Conservation (phyloP, 2,113 vertebrate genomes). For the Oryzias curvinotus region DNA sequence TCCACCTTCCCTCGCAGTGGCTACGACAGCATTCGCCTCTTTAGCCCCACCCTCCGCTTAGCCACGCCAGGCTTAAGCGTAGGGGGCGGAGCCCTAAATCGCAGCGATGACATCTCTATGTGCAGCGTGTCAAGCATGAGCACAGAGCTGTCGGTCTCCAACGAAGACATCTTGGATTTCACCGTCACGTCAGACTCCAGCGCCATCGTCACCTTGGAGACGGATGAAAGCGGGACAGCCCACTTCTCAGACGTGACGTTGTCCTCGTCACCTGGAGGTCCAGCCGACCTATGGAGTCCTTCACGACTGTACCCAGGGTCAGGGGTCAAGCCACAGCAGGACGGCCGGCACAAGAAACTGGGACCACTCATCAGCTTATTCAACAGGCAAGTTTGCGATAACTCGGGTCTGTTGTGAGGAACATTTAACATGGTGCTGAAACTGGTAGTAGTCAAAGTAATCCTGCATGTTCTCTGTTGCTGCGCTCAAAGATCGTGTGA, state of each 20-base stretch:
- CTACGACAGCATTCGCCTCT: slow-evolving; percentile 80
- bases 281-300: slow-evolving; percentile 43
- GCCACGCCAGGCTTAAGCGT: neutral
- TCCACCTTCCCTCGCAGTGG: slow-evolving; percentile 86
- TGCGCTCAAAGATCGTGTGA: too few species aligned
- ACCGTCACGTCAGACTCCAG: slow-evolving; percentile 90
- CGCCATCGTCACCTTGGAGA: slow-evolving; percentile 89
- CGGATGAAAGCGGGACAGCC: slow-evolving; percentile 55
- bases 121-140: slow-evolving; percentile 91
- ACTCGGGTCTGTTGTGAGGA: neutral
- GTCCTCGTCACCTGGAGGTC: slow-evolving; percentile 66
- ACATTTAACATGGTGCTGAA: neutral
- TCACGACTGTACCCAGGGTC: slow-evolving; percentile 10
- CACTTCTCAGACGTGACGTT: slow-evolving; percentile 82
- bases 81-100: slow-evolving; percentile 65
- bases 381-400: slow-evolving; percentile 73
- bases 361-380: slow-evolving; percentile 85
- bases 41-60: slow-evolving; percentile 70
- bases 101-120: slow-evolving; percentile 85
- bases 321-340: slow-evolving; percentile 55
- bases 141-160: slow-evolving; percentile 90
- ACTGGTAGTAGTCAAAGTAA: neutral
- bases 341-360: slow-evolving; percentile 73
- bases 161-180: slow-evolving; percentile 89
- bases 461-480: too few species aligned